Percentiles rank a stretch among this genome's conserved stretches.
Evolutionary conservation across 2,797 vertebrate species (phyloP).

Genomic region (Brotula barbata): DNA sequence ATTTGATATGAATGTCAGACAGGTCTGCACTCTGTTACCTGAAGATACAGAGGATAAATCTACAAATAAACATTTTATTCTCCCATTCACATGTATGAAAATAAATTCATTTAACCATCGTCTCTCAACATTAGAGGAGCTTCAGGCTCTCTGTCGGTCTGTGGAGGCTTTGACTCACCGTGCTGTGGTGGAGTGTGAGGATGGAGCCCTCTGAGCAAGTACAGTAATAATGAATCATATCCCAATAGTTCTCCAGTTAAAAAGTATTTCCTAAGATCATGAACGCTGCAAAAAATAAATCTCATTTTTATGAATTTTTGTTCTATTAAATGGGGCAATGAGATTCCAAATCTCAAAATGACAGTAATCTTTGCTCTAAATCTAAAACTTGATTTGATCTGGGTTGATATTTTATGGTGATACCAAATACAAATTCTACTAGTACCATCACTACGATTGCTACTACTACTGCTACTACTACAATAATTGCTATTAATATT

Average conservation of each 20-base stretch:
- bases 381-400: no score
- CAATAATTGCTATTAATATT: not conserved
- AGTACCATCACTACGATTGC: not conserved
- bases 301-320: no score
- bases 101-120: not conserved
- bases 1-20: not conserved
- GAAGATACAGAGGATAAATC: not conserved
- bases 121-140: not conserved
- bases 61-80: conserved; percentile 7
- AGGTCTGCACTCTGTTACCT: conserved; percentile 16
- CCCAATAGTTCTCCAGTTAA: no score
- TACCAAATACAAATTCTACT: not conserved
- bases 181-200: conserved; percentile 19
- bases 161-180: conserved; percentile 11
- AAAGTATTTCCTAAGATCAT: no score
- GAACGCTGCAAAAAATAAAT: no score
- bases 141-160: not conserved
- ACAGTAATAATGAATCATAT: conserved; percentile 5
- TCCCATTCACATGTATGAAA: no score
- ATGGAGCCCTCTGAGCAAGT: not conserved
- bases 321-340: no score
- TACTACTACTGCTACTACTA: not conserved
- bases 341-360: no score
- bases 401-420: no score
- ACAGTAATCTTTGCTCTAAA: no score